These are phyloP conservation scores for Galemys pyrenaicus DNA, from an alignment of 2,113 vertebrate species.

Conservation along the genomic window DNA sequence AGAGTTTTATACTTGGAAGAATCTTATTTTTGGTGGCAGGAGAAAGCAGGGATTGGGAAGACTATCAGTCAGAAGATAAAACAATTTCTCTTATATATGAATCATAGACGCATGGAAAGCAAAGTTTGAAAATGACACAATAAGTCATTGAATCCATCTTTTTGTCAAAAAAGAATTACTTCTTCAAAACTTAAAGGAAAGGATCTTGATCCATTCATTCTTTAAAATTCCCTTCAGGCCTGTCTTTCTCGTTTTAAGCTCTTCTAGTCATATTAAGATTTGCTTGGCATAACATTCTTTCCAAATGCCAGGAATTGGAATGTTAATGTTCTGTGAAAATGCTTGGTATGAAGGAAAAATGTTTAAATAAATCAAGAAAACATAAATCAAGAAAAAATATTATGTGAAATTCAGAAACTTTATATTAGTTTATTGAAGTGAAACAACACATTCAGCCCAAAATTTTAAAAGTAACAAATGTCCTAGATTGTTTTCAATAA, in stretches of 20 bases:
- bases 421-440: not conserved
- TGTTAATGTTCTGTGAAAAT: slow-evolving; percentile 42
- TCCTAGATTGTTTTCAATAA: not conserved
- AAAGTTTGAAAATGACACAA: slow-evolving; percentile 41
- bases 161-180: slow-evolving; percentile 38
- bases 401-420: slow-evolving; percentile 41
- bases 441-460: not conserved
- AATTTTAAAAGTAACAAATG: not conserved
- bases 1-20: slow-evolving; percentile 60
- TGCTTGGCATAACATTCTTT: not conserved
- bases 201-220: slow-evolving; percentile 8
- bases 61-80: slow-evolving; percentile 62
- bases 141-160: slow-evolving; percentile 18
- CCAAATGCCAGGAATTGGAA: slow-evolving; percentile 39
- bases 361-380: not conserved
- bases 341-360: slow-evolving; percentile 3
- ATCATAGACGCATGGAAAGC: slow-evolving; percentile 39
- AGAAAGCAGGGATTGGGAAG: not conserved
- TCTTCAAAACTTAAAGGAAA: slow-evolving; percentile 33
- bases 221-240: not conserved
- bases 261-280: slow-evolving; percentile 11
- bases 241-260: slow-evolving; percentile 28
- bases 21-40: slow-evolving; percentile 61
- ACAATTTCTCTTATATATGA: slow-evolving; percentile 48
- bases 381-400: slow-evolving; percentile 24